phyloP scores from a whole-genome alignment of 2,797 vertebrate genomes.

The Hephaestus fuliginosus region DNA sequence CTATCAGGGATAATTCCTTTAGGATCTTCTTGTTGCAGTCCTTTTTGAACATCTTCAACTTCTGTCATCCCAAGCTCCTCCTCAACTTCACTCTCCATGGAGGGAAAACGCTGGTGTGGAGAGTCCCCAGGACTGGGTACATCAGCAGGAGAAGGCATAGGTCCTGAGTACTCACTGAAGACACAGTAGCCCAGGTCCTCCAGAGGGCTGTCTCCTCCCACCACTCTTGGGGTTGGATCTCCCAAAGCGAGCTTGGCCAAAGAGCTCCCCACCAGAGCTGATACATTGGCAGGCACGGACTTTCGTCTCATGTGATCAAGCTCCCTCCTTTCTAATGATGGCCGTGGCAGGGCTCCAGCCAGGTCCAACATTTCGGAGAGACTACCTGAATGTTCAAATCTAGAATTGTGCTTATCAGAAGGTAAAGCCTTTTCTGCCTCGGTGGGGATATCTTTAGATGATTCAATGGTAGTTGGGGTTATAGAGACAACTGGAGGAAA shows the following conservation, averaged over 20 bases:
- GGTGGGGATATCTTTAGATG: conserved; percentile 23
- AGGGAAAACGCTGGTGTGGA: conserved; percentile 69
- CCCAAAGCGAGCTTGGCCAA: conserved; percentile 71
- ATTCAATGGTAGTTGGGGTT: conserved; percentile 42
- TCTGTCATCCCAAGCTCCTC: conserved; percentile 33
- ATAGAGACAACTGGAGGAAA: conserved; percentile 58
- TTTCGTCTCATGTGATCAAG: conserved; percentile 85
- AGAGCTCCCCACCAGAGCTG: conserved; percentile 69
- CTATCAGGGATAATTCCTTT: conserved; percentile 44
- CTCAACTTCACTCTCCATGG: conserved; percentile 59
- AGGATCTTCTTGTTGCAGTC: conserved; percentile 28
- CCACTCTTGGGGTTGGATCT: conserved; percentile 49
- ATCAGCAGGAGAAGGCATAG: conserved; percentile 91
- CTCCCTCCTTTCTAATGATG: conserved; percentile 85
- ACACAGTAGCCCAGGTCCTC: conserved; percentile 92
- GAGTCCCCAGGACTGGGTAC: conserved; percentile 74
- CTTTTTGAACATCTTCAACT: conserved; percentile 31
- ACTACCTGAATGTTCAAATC: conserved; percentile 75
- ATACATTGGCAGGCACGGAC: conserved; percentile 83
- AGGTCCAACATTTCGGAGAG: conserved; percentile 93
- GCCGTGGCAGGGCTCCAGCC: conserved; percentile 88
- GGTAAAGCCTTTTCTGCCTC: conserved; percentile 16
- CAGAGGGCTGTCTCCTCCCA: conserved; percentile 86
- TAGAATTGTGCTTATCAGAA: conserved; percentile 37
- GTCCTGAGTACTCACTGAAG: conserved; percentile 92